A percentile compares a stretch with the other conserved stretches of the same genome.
Evolutionary conservation across 2,797 vertebrate genomes (phyloP).

Genomic region (Zalophus californianus): DNA sequence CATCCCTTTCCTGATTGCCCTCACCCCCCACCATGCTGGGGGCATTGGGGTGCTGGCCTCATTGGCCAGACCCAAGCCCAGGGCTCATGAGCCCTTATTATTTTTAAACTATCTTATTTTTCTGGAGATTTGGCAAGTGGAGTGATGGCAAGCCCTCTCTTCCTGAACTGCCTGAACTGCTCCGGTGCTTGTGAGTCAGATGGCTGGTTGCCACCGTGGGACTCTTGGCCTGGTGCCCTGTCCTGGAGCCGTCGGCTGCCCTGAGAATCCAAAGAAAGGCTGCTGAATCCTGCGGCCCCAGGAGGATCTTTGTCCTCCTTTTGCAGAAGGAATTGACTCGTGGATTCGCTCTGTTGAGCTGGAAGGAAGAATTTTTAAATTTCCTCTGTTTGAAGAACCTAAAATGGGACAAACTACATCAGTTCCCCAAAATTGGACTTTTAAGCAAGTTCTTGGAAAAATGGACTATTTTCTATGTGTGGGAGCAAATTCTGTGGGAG

Average conservation of each 20-base stretch:
- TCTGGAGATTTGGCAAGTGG: background rate
- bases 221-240: background rate
- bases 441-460: slow-evolving; percentile 38
- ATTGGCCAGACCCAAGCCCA: background rate
- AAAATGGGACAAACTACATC: slow-evolving; percentile 49
- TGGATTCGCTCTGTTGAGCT: slow-evolving; percentile 52
- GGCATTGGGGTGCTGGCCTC: background rate
- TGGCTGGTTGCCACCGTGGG: background rate
- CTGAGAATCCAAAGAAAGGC: background rate
- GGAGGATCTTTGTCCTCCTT: slow-evolving; percentile 59
- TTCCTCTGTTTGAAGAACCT: slow-evolving; percentile 60
- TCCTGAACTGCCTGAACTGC: rapidly evolving
- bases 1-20: background rate
- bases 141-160: background rate
- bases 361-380: slow-evolving; percentile 66
- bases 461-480: slow-evolving; percentile 2
- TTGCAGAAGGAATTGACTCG: background rate
- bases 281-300: background rate
- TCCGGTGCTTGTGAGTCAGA: background rate
- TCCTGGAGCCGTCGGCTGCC: background rate
- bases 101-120: background rate
- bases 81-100: background rate
- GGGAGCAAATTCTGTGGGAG: slow-evolving; percentile 20
- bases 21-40: rapidly evolving
- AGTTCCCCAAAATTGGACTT: slow-evolving; percentile 46